phyloP scores from a whole-genome alignment of 2,888 invertebrate genomes.

The Nycteola revayana region DNA sequence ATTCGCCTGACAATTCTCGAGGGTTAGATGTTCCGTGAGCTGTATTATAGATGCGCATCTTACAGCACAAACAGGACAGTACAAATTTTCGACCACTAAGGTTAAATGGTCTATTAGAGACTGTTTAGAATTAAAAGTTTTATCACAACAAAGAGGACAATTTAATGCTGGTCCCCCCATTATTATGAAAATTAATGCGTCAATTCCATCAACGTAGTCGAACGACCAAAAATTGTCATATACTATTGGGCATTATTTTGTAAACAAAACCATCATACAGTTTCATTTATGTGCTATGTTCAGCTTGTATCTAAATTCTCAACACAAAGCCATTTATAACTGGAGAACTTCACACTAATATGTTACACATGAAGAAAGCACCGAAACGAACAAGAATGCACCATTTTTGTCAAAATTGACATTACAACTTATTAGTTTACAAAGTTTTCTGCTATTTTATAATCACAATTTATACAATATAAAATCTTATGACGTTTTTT shows the following conservation, averaged over 20 bases:
- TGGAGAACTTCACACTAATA: slow-evolving; percentile 78
- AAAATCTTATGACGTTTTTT: no score
- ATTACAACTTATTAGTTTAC: no score
- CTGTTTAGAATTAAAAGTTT: slow-evolving; percentile 81
- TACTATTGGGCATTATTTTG: slow-evolving; percentile 39
- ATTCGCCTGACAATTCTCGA: slow-evolving; percentile 47
- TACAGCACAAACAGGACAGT: slow-evolving; percentile 82
- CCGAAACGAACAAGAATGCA: slow-evolving; percentile 39
- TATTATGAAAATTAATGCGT: slow-evolving; percentile 28
- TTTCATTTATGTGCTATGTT: slow-evolving; percentile 46
- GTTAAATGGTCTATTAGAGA: slow-evolving; percentile 79
- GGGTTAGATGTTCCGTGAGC: slow-evolving; percentile 81
- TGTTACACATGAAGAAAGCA: slow-evolving; percentile 56
- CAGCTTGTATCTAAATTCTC: slow-evolving; percentile 66
- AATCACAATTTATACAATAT: no score
- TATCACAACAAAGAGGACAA: slow-evolving; percentile 86
- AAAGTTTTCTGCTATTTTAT: no score
- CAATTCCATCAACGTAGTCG: slow-evolving; percentile 15
- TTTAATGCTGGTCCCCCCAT: slow-evolving; percentile 78
- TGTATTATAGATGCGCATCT: slow-evolving; percentile 77
- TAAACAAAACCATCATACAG: slow-evolving; percentile 46
- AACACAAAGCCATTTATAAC: slow-evolving; percentile 53
- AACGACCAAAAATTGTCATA: slow-evolving; percentile 10
- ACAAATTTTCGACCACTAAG: slow-evolving; percentile 70
- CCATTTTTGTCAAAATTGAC: slow-evolving; percentile 32